Conservation (phyloP, 2,113 vertebrate genomes). For the Catharus fuscescens region DNA sequence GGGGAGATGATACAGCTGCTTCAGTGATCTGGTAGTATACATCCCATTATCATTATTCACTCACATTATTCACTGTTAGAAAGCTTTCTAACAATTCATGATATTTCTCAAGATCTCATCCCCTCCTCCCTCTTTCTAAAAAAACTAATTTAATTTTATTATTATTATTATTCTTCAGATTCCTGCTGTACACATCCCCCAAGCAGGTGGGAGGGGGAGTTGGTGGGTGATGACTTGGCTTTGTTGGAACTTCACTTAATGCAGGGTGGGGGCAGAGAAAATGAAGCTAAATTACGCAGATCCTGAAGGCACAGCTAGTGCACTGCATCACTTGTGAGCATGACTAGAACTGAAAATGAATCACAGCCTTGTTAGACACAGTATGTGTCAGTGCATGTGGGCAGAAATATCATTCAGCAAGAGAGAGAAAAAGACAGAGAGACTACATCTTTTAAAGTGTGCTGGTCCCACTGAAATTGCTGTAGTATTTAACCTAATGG, state of each 20-base stretch:
- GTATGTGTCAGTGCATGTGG: constrained; percentile 72
- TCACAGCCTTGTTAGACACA: constrained; percentile 69
- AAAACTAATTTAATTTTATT: background rate
- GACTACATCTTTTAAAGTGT: constrained; percentile 41
- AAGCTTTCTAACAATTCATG: constrained; percentile 56
- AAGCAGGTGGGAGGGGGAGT: constrained; percentile 64
- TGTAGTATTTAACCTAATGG: constrained; percentile 12
- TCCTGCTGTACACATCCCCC: constrained; percentile 16
- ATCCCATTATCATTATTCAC: constrained; percentile 15
- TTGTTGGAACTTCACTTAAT: constrained; percentile 44
- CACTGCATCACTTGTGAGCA: constrained; percentile 60
- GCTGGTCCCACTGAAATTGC: background rate
- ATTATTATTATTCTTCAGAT: constrained; percentile 41
- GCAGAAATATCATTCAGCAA: constrained; percentile 63
- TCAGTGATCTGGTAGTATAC: background rate
- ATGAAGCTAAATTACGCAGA: constrained; percentile 34
- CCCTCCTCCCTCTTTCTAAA: background rate
- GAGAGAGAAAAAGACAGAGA: constrained; percentile 28
- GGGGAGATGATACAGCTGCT: constrained; percentile 1
- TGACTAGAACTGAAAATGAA: constrained; percentile 69
- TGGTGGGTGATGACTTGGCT: constrained; percentile 65
- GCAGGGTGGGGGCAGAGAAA: constrained; percentile 49
- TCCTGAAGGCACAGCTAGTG: constrained; percentile 48
- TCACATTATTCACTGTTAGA: constrained; percentile 22
- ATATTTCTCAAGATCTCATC: constrained; percentile 34